Percentiles rank a stretch among this genome's conserved stretches.
Conservation (phyloP, 2,888 invertebrate species). For the Tachina lurida region DNA sequence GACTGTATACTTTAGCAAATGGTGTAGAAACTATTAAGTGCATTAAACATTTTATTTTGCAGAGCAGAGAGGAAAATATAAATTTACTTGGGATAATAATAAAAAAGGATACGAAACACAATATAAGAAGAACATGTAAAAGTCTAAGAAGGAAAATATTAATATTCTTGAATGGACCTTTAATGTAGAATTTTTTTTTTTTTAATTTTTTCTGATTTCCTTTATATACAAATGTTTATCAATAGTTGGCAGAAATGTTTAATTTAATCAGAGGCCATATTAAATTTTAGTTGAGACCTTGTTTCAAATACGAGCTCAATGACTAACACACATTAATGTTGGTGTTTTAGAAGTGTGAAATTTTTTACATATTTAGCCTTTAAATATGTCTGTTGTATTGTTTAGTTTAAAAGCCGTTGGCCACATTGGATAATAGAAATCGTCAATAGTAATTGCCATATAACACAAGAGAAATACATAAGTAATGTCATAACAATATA, state of each 20-base stretch:
- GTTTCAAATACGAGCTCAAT: background rate
- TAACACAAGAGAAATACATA: background rate
- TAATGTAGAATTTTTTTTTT: background rate
- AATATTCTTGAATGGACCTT: background rate
- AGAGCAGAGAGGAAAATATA: background rate
- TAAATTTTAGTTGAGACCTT: background rate
- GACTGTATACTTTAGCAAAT: slow-evolving; percentile 25
- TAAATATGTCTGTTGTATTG: slow-evolving; percentile 1
- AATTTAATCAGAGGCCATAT: background rate
- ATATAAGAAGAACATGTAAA: slow-evolving; percentile 1
- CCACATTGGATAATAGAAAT: slow-evolving; percentile 24
- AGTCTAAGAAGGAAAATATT: background rate
- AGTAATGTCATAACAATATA: slow-evolving; percentile 36
- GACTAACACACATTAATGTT: background rate
- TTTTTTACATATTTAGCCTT: slow-evolving; percentile 6
- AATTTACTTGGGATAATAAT: slow-evolving; percentile 23
- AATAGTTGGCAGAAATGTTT: background rate
- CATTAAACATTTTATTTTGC: slow-evolving; percentile 18
- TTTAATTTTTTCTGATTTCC: background rate
- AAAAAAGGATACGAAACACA: background rate
- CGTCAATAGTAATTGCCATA: slow-evolving; percentile 42
- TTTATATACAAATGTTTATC: background rate
- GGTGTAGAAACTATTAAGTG: slow-evolving; percentile 50
- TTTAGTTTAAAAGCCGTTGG: slow-evolving; percentile 20
- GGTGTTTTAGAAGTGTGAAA: background rate